Evolutionary conservation across 1,140 invertebrate species (phyloP).

Genomic region (Metaphire vulgaris): DNA sequence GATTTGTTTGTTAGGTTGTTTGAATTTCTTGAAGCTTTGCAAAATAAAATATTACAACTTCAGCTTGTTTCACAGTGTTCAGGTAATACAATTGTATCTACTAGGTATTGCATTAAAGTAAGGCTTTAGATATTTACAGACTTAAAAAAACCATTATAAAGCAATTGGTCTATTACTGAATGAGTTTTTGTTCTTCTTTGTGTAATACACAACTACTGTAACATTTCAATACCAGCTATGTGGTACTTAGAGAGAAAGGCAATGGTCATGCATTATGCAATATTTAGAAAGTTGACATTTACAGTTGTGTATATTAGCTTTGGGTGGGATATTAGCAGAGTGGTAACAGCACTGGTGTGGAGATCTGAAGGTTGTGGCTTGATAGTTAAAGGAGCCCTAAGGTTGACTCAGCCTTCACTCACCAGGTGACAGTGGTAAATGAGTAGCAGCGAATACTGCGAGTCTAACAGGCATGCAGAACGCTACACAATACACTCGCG

Average conservation of each 20-base stretch:
- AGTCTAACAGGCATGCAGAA: no score
- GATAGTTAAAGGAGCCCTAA: no score
- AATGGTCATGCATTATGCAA: background rate
- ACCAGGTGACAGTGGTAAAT: no score
- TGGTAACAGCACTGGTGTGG: no score
- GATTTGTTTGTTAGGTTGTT: slow-evolving; percentile 60
- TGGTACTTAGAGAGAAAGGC: background rate
- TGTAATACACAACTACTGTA: background rate
- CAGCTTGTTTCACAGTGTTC: slow-evolving; percentile 84
- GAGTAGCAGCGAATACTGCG: no score
- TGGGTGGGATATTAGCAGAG: no score
- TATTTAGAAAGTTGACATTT: no score
- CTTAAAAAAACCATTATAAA: background rate
- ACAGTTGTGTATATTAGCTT: no score
- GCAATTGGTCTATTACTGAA: background rate
- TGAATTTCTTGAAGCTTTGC: slow-evolving; percentile 96
- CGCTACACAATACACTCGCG: no score
- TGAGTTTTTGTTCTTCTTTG: background rate
- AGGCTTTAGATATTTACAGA: background rate
- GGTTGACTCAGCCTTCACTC: no score
- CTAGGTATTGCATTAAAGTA: background rate
- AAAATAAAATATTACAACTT: slow-evolving; percentile 99
- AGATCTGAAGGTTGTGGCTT: no score
- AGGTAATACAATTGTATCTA: slow-evolving; percentile 49
- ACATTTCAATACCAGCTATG: background rate